Evolutionary conservation across 1,140 invertebrate species (phyloP), one percentile per base, ranked within the genome.

Genomic region (Adoxophyes honmai): DNA sequence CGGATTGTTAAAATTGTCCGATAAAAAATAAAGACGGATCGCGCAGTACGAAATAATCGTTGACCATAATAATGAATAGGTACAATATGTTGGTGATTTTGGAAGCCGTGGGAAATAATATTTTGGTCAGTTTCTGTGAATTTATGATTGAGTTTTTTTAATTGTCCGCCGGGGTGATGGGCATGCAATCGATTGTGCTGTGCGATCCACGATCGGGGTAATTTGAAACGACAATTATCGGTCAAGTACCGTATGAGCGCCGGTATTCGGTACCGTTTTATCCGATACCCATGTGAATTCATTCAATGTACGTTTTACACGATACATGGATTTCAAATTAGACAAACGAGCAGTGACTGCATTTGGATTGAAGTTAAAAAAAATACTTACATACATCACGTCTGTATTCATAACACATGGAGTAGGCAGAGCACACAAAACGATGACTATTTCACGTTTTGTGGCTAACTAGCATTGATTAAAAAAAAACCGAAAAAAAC

Each of bases 71-170:
- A 48, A 48, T 21, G n/a, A 48, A 48, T 48, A 11, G 39, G 21
- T 28, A 28, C 21, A 28, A 6, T 28, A 28, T 28, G 21, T 28
- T 28, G 21, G 42, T 48, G 42, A 48, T 59, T 66, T 61, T 59
- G 35, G 42, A 54, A 68, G 56, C 65, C 75, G 77, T 78, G 79
- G 79, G 79, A 82, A 81, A 73, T 64, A 59, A 71, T 70, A 66
- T 68, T 72, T 75, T 78, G 62, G 54, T 73, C 51, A 51, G 53
- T 65, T 70, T 70, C 58, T 60, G 52, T 62, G 58, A 71, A 70
- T 60, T 74, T 66, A 64, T 73, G 57, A 54, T 52, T 56, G 51
- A 59, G 58, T 66, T 79, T 81, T 81, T 77, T 73, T 72, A 78
- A 79, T 71, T 52, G 59, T 58, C 13, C 66, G 68, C 66, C 48